A percentile compares a stretch with the other conserved stretches of the same genome.
These are phyloP conservation scores for Pogonocherus hispidulus DNA, from an alignment of 2,888 invertebrate species.

Conservation along the genomic window DNA sequence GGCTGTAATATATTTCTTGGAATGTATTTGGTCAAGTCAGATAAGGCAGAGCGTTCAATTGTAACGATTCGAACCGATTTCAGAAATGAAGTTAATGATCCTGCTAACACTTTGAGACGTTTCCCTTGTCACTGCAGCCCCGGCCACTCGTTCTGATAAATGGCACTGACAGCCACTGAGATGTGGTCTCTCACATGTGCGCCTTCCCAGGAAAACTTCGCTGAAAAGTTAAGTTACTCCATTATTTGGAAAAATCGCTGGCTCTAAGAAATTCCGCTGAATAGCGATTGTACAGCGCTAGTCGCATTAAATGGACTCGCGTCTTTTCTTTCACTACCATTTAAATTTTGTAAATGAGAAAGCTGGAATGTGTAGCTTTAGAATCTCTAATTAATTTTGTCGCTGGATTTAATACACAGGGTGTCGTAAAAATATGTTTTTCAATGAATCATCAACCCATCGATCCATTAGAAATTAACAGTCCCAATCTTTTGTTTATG, in stretches of 20 bases:
- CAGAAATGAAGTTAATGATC: slow-evolving; percentile 57
- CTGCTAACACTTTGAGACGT: slow-evolving; percentile 59
- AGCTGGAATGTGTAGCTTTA: too few species aligned
- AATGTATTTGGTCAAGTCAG: slow-evolving; percentile 22
- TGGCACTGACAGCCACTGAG: slow-evolving; percentile 44
- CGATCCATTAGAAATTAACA: too few species aligned
- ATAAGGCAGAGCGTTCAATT: slow-evolving; percentile 27
- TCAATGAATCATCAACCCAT: too few species aligned
- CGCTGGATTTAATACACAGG: too few species aligned
- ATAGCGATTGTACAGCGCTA: not conserved
- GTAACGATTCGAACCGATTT: slow-evolving; percentile 44
- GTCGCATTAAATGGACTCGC: too few species aligned
- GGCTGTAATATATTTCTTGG: slow-evolving; percentile 20
- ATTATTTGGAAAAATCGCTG: slow-evolving; percentile 20
- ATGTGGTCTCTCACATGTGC: slow-evolving; percentile 43
- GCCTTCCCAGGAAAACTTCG: slow-evolving; percentile 31
- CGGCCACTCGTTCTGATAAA: slow-evolving; percentile 31
- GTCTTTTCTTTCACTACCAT: too few species aligned
- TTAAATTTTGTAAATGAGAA: too few species aligned
- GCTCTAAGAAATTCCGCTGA: not conserved
- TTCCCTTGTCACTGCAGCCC: slow-evolving; percentile 55
- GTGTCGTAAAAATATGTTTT: too few species aligned
- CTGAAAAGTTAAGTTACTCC: slow-evolving; percentile 19
- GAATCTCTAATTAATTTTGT: too few species aligned
- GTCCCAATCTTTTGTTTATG: too few species aligned